Percentiles rank a stretch among this genome's conserved stretches.
Conservation (phyloP, 2,113 vertebrate genomes). For the Urocynchramus pylzowi region DNA sequence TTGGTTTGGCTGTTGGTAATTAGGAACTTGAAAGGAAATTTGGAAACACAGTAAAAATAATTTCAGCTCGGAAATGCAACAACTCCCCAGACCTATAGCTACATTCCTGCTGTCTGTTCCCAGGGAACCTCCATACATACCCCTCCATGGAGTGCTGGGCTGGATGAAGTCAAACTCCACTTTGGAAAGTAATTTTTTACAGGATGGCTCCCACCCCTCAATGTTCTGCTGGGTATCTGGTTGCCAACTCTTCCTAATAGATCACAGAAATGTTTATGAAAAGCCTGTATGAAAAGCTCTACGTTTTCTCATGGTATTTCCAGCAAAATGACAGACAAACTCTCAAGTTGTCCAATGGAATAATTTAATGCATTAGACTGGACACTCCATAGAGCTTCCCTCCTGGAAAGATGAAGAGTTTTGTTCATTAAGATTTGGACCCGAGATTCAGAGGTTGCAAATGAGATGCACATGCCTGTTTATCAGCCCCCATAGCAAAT, state of each 20-base stretch:
- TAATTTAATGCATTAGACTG: background rate
- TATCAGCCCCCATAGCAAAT: background rate
- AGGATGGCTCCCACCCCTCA: background rate
- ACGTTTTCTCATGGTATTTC: background rate
- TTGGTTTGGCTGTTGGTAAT: constrained; percentile 43
- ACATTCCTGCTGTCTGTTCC: background rate
- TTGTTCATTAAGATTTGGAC: background rate
- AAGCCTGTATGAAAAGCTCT: background rate
- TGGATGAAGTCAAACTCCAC: background rate
- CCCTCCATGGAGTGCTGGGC: background rate
- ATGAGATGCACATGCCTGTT: background rate
- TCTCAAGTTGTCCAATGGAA: background rate
- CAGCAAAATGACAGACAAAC: background rate
- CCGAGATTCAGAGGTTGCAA: background rate
- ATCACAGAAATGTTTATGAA: background rate
- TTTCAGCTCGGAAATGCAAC: background rate
- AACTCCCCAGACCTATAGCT: background rate
- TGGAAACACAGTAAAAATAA: constrained; percentile 1
- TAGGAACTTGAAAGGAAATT: constrained; percentile 20
- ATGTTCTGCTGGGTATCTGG: background rate
- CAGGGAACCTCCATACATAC: background rate
- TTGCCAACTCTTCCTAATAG: background rate
- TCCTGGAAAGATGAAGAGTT: background rate
- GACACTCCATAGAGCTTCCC: background rate
- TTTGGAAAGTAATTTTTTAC: background rate